phyloP scores from a whole-genome alignment of 2,797 vertebrate genomes.

The Varecia variegata region DNA sequence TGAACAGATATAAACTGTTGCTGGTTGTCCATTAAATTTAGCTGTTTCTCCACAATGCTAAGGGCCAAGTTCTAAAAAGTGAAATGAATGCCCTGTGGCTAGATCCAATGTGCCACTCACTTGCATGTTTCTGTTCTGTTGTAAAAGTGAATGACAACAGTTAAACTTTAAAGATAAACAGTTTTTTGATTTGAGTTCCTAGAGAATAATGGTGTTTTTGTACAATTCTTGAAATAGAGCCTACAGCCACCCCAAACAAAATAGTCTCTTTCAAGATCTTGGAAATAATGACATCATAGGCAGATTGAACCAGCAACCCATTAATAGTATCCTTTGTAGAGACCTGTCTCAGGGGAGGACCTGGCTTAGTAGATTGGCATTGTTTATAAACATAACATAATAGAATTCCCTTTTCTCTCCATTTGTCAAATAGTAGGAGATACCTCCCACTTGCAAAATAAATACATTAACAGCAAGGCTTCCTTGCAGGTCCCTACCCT shows the following conservation, averaged over 20 bases:
- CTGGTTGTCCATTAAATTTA: slow-evolving; percentile 36
- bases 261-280: slow-evolving; percentile 82
- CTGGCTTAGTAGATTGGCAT: slow-evolving; percentile 73
- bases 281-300: slow-evolving; percentile 85
- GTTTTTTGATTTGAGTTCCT: slow-evolving; percentile 30
- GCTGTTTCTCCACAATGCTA: background rate
- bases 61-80: slow-evolving; percentile 43
- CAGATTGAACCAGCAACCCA: slow-evolving; percentile 78
- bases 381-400: slow-evolving; percentile 82
- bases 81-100: slow-evolving; percentile 46
- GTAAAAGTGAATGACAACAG: slow-evolving; percentile 62
- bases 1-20: slow-evolving; percentile 37
- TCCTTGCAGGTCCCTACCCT: background rate
- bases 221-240: slow-evolving; percentile 81
- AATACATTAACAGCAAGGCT: slow-evolving; percentile 23
- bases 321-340: slow-evolving; percentile 81
- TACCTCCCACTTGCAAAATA: slow-evolving; percentile 11
- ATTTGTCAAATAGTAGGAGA: slow-evolving; percentile 25
- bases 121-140: slow-evolving; percentile 68
- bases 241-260: slow-evolving; percentile 77
- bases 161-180: slow-evolving; percentile 73
- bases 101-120: slow-evolving; percentile 35
- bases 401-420: slow-evolving; percentile 3
- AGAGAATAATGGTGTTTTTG: slow-evolving; percentile 83
- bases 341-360: slow-evolving; percentile 70